Evolutionary conservation across 1,140 invertebrate species (phyloP).

Genomic region (Dendroctonus ponderosae): DNA sequence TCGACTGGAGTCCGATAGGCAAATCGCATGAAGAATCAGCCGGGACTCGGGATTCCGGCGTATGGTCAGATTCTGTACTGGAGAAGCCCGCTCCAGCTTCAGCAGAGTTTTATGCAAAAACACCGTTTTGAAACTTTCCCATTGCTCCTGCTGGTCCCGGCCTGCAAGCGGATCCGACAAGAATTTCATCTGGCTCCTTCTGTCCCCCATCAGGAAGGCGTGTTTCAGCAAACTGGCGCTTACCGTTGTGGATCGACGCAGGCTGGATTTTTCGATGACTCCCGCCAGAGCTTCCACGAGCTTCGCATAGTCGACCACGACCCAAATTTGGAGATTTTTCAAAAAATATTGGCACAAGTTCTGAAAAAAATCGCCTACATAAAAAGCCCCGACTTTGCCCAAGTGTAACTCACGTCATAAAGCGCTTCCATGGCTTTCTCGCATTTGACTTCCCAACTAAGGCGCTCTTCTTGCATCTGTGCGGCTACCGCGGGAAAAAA

Average conservation of each 20-base stretch:
- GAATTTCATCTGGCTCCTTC: conserved; percentile 31
- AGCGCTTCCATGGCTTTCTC: conserved; percentile 35
- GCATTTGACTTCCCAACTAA: conserved; percentile 9
- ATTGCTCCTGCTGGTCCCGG: no score
- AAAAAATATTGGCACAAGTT: conserved; percentile 11
- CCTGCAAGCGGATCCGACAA: no score
- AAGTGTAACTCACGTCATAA: conserved; percentile 35
- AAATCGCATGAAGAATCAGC: conserved; percentile 38
- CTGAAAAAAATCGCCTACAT: conserved; percentile 13
- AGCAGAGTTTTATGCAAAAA: conserved; percentile 23
- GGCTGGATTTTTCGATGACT: conserved; percentile 38
- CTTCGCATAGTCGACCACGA: conserved; percentile 12
- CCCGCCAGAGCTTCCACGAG: conserved; percentile 19
- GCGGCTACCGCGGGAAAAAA: no score
- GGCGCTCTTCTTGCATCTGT: no score
- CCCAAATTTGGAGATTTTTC: conserved; percentile 2
- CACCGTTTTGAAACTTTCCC: no score
- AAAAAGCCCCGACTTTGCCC: neutral
- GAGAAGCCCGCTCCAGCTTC: conserved; percentile 14
- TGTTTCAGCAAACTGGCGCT: conserved; percentile 24
- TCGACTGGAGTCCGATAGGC: conserved; percentile 28
- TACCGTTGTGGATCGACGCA: conserved; percentile 35
- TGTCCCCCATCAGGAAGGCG: conserved; percentile 1
- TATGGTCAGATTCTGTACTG: conserved; percentile 33
- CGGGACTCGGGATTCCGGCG: conserved; percentile 38